Percentiles rank a stretch among this genome's conserved stretches.
Evolutionary conservation across 2,113 vertebrate species (phyloP).

Genomic region (Laticauda colubrina): DNA sequence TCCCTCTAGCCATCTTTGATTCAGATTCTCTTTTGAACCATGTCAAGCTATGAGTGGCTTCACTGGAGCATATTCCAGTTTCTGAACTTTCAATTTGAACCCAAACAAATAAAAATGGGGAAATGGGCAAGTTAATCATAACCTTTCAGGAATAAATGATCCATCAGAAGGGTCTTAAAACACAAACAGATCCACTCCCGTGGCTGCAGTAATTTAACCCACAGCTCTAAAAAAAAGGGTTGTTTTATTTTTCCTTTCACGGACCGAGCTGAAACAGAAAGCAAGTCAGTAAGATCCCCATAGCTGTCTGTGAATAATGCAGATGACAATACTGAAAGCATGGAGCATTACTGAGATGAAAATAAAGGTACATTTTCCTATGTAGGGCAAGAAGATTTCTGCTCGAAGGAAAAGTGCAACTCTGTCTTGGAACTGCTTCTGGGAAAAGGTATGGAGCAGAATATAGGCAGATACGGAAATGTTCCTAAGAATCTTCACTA

Average conservation of each 20-base stretch:
- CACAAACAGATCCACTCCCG: neutral
- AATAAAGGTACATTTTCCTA: neutral
- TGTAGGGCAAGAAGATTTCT: neutral
- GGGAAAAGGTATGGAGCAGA: neutral
- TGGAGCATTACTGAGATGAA: neutral
- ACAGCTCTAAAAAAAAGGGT: neutral
- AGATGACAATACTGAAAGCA: neutral
- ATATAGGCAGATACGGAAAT: neutral
- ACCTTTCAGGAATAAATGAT: slow-evolving; percentile 31
- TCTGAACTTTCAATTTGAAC: slow-evolving; percentile 23
- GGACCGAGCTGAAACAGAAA: neutral
- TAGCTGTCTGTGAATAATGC: neutral
- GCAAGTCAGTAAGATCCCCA: neutral
- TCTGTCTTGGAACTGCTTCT: neutral
- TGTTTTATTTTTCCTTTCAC: slow-evolving; percentile 5
- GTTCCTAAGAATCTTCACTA: neutral
- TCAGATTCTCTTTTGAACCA: neutral
- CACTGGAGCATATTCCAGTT: neutral
- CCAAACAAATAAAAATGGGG: neutral
- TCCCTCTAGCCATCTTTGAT: neutral
- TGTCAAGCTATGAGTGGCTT: neutral
- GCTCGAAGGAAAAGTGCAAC: neutral
- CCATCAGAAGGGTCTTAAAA: neutral
- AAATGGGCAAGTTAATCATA: slow-evolving; percentile 6
- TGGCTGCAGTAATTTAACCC: slow-evolving; percentile 17